Conservation (phyloP, 92 coral and sea anemone genomes). For the Ricordea florida region DNA sequence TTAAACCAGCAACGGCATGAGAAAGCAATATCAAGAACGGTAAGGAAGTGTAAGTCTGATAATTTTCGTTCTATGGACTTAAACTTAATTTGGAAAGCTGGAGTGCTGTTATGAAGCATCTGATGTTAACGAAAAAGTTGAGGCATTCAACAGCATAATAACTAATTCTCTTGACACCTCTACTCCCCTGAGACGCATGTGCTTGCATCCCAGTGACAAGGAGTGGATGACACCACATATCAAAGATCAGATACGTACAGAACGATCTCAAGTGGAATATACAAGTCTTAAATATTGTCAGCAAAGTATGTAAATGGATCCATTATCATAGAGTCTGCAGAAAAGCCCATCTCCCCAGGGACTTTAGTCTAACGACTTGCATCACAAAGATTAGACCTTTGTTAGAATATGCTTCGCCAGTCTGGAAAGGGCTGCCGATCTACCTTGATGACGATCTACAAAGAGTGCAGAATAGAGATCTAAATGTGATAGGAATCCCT, state of each 20-base stretch:
- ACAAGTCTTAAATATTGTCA: too few relatives aligned
- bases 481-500: too few relatives aligned
- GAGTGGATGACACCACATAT: constrained; percentile 48
- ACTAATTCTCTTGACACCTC: constrained; percentile 17
- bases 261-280: too few relatives aligned
- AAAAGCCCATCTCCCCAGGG: too few relatives aligned
- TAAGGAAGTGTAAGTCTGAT: constrained; percentile 21
- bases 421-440: too few relatives aligned
- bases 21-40: constrained; percentile 19
- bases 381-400: too few relatives aligned
- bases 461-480: too few relatives aligned
- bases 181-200: constrained; percentile 23
- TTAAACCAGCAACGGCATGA: constrained; percentile 18
- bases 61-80: constrained; percentile 8
- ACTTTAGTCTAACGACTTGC: too few relatives aligned
- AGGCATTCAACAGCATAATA: constrained; percentile 30
- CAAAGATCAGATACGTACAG: constrained; percentile 26
- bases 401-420: too few relatives aligned
- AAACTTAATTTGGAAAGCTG: constrained; percentile 22
- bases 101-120: constrained; percentile 19
- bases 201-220: constrained; percentile 43
- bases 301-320: too few relatives aligned
- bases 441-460: too few relatives aligned
- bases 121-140: constrained; percentile 42
- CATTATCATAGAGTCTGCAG: too few relatives aligned